Evolutionary conservation across 2,888 invertebrate genomes (phyloP), one percentile per base, ranked within the genome.

Genomic region (Drosophila kanekoi): DNA sequence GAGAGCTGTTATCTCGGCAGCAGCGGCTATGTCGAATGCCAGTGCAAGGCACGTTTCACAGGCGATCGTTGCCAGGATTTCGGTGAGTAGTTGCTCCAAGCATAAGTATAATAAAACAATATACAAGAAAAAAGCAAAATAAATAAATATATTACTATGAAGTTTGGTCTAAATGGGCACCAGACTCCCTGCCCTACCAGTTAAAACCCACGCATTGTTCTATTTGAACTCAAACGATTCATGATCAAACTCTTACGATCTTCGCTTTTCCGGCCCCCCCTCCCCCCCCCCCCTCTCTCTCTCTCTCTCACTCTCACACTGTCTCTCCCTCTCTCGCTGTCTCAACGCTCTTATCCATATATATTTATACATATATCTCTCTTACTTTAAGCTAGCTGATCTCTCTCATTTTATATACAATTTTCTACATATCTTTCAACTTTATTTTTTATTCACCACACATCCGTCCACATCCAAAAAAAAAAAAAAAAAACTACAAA

Each of bases 21-120:
- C 76, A 94, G 94, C 75, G 94, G 94, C 48, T 93, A 94, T 71
- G 94, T 96, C 1, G 92, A 94, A 10, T 97, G 97, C 89, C 93
- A 94, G 80, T 97, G 97, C 90, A 93, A 93, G 40, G 93, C 94
- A 1, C 96, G 96, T 3, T 96, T 94, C 91, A 93, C 93, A 0
- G 97, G 97, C 60, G 92, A 93, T 20, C 94, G 94, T 84, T 97
- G 92, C 90, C 94, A 95, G 79, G 92, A 92, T 51, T 80, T 89
- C 54, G 94, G 95, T 95, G 91, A 93, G 93, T 91, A 52, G 18
- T 32, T 5, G 4, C 8, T 13, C n/a, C 18, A 14, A 9, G 41
- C 11, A 47, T 18, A 4, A 13, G 3, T 20, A 20, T 20, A 13
- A 4, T 20, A 2, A 4, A 20, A 11, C n/a, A 38, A 14, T 14